Evolutionary conservation across 2,888 invertebrate species (phyloP), one percentile per base, ranked within the genome.

Genomic region (Cerastoderma edule): DNA sequence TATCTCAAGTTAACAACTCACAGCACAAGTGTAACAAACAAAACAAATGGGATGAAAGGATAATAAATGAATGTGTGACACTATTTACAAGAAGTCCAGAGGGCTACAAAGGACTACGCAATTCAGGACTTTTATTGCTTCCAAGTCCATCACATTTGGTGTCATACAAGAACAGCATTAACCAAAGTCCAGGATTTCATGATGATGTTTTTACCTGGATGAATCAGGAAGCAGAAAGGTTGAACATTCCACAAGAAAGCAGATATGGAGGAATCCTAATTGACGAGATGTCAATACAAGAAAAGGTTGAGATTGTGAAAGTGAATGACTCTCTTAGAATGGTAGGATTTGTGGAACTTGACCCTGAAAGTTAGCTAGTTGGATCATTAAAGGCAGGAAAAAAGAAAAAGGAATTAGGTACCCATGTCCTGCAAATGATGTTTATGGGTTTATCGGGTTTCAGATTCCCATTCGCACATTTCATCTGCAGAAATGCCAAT

Each of bases 211-310:
- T 82, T 24, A 27, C 35, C 0, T 82, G 76, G 82, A 73, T 82
- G 73, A 30, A 65, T 32, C 30, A 68, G 48, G 73, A 81, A 64
- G 81, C 78, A 16, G 48, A 53, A 22, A 54, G 67, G 22, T 33
- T 76, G 57, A 48, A 72, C 19, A 68, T 82, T 30, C 74, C 72
- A 8, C 44, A 33, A 6, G 48, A 57, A 22, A 74, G 77, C 1
- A 67, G 71, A 57, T 28, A 64, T 22, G 79, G 79, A 10, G 79
- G 79, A 1, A 57, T 79, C 44, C 68, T 82, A 13, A 24, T 74
- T 8, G 79, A 79, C 63, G 78, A 82, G 39, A 83, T 77, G 77
- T 67, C 75, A 4, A 80, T 83, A n/a, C 72, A 83, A 33, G 54
- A 76, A 16, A 78, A 78, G 19, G 8, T 78, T 6, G 75, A 83